Evolutionary conservation across 2,113 vertebrate genomes (phyloP), one percentile per base, ranked within the genome.

Genomic region (Piaya cayana): DNA sequence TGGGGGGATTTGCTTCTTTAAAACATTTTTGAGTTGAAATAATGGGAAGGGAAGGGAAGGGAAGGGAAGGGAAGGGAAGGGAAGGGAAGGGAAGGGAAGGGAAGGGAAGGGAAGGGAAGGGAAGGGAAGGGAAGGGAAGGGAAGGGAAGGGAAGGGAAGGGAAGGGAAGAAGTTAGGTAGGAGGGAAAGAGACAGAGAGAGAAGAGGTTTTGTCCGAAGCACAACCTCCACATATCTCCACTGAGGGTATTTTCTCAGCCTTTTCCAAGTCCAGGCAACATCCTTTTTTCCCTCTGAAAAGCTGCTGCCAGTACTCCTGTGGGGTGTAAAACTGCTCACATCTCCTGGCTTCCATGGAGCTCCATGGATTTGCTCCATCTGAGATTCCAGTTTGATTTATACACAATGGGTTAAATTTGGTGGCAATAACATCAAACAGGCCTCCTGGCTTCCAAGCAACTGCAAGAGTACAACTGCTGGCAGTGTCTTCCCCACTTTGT

Each of bases 31-130:
- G 17, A n/a, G 12, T 26, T 63, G 5, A 71, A 67, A 27, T 49
- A 36, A 26, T 15, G 1, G 6, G 11, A 12, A 10, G 25, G 20
- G n/a, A n/a, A 29, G 19, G 27, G n/a, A n/a, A 50, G 23, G 49
- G 22, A 50, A 21, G 23, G 23, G n/a, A 26, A 27, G 1, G 6
- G 11, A 12, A 10, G 25, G 20, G n/a, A n/a, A 30, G 4, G 18
- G 3, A 14, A 23, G 6, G 11, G 15, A 11, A 16, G 6, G 8
- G 3, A 4, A 20, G 19, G 5, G 2, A 29, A 15, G 34, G 6
- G 12, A 39, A 11, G 39, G 12, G 11, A 10, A 18, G 3, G 19
- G 5, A 2, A 29, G 19, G 27, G n/a, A n/a, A 50, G 23, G 49
- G 22, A 50, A 21, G 23, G 23, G n/a, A 26, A 27, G 1, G 6